phyloP scores from a whole-genome alignment of 2,797 vertebrate genomes.

The Hydrophis major region DNA sequence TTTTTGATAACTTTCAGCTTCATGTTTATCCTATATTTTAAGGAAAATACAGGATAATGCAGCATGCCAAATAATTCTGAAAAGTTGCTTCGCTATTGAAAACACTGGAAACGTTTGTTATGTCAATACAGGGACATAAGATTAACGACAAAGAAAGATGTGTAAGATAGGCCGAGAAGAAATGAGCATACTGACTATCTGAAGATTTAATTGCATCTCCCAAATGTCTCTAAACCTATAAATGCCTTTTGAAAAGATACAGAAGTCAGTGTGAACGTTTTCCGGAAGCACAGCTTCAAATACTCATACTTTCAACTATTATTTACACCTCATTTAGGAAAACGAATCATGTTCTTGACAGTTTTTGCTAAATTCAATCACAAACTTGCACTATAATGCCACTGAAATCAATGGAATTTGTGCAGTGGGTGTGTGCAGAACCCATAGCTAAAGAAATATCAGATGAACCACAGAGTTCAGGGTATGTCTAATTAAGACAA shows the following conservation, averaged over 20 bases:
- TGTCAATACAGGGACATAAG: slow-evolving; percentile 7
- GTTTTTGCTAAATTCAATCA: neutral
- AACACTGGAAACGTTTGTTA: slow-evolving; percentile 31
- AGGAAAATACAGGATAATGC: slow-evolving; percentile 33
- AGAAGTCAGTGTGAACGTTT: slow-evolving; percentile 31
- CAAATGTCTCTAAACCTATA: neutral
- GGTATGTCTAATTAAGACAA: neutral
- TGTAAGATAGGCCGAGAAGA: slow-evolving; percentile 13
- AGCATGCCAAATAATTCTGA: neutral
- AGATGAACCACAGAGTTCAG: neutral
- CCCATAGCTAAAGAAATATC: slow-evolving; percentile 21
- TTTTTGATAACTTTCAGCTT: slow-evolving; percentile 39
- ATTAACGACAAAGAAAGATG: neutral
- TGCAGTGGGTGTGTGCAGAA: neutral
- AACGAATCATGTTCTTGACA: neutral
- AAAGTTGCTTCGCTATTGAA: slow-evolving; percentile 21
- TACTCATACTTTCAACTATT: slow-evolving; percentile 4
- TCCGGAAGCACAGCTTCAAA: slow-evolving; percentile 37
- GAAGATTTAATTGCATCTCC: slow-evolving; percentile 17
- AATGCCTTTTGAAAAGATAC: slow-evolving; percentile 20
- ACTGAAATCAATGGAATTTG: slow-evolving; percentile 6
- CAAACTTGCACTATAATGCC: neutral
- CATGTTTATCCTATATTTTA: slow-evolving; percentile 38
- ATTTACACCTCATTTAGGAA: slow-evolving; percentile 12
- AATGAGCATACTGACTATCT: neutral